Base-by-base conservation (phyloP, 53 echinoderm and acorn worm species). In the Henricia sp. region DNA sequence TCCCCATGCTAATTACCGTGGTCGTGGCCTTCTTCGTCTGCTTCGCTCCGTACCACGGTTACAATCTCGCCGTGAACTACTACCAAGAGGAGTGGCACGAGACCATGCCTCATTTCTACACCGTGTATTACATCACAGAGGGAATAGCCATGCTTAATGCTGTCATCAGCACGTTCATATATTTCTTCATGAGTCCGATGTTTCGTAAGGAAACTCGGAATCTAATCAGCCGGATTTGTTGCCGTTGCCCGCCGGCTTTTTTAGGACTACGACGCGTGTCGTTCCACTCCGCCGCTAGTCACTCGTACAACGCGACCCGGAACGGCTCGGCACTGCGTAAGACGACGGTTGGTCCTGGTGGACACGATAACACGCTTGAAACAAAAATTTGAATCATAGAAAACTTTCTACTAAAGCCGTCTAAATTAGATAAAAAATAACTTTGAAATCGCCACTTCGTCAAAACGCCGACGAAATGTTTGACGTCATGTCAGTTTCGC, bases 21-120 rank as follows among this genome's bases (percentile, higher is more conserved):
- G 97, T 97, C 24, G 94, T 97, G 23, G 92, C 97, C 6, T 97
- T 97, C 84, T 94, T 92, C 75, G 19, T 97, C 43, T 97, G 94
- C 75, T 97, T 88, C 92, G 97, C 92, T 16, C 97, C 97, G 11
- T 97, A 94, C 80, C 90, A 94, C 76, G 85, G 66, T 21, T 97
- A 86, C 72, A 85, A 92, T 28, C 90, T 97, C 40, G 91, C 93
- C 80, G 38, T 91, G 21, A 91, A 70, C 28, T 75, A 77, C 38
- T 74, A 71, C 26, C 28, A 83, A 32, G 85, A 87, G 17, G 72
- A 90, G 28, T 60, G 72, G 51, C 72, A 88, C 48, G 52, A 71
- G 37, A 63, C 57, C 6, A 59, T 82, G 2, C 70, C 69, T 3
- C 64, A 82, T 37, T 82, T 70, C 52, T 58, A 89, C 8, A 59